phyloP scores from a whole-genome alignment of 2,888 invertebrate genomes.

The Bellardia pandia region DNA sequence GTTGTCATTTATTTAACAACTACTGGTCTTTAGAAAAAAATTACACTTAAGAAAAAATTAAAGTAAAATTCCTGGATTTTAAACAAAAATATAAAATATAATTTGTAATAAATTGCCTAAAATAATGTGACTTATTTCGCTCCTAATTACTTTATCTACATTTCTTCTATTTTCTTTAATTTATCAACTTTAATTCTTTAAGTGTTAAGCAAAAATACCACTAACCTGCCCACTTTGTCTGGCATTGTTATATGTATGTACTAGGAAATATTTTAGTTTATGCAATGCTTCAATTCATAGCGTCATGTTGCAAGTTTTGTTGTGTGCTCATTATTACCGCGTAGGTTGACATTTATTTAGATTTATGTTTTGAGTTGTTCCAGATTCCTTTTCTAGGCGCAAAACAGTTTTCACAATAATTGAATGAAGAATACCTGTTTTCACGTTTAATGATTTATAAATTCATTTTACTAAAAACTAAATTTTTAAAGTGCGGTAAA shows the following conservation, averaged over 20 bases:
- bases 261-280: conserved; percentile 35
- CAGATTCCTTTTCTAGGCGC: conserved; percentile 17
- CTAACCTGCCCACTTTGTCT: conserved; percentile 43
- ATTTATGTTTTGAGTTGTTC: conserved; percentile 68
- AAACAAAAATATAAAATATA: too few relatives aligned
- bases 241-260: neutral
- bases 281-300: conserved; percentile 18
- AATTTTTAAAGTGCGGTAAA: neutral
- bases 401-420: neutral
- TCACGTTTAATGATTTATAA: neutral
- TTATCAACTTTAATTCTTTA: neutral
- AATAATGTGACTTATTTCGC: too few relatives aligned
- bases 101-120: too few relatives aligned
- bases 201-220: neutral
- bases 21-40: conserved; percentile 42
- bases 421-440: conserved; percentile 30
- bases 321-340: conserved; percentile 48
- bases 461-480: neutral
- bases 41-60: conserved; percentile 5
- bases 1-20: conserved; percentile 33
- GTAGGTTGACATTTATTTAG: conserved; percentile 74
- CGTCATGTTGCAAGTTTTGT: conserved; percentile 46
- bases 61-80: neutral
- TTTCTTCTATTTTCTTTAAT: neutral
- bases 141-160: neutral